Evolutionary conservation across 2,113 vertebrate species (phyloP).

Genomic region (Pagrus major): DNA sequence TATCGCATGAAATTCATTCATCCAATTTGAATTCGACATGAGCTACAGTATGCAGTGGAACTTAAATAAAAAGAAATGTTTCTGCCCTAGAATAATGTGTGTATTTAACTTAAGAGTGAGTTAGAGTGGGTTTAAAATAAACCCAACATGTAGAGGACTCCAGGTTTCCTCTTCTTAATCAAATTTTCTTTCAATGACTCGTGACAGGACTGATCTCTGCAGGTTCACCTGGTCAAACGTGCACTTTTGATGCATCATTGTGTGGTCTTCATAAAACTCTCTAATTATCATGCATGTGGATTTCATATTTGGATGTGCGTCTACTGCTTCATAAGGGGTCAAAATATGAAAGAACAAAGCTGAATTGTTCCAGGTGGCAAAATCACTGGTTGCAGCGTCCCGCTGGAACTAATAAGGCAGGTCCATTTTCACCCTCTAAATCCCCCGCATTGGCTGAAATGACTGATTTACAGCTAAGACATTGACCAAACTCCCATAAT

Average conservation of each 20-base stretch:
- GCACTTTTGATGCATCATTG: constrained; percentile 42
- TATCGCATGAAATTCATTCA: background rate
- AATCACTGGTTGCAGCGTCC: constrained; percentile 79
- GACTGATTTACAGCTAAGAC: constrained; percentile 85
- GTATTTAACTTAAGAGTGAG: constrained; percentile 1
- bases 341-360: constrained; percentile 71
- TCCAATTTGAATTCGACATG: background rate
- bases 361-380: constrained; percentile 86
- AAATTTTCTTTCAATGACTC: constrained; percentile 32
- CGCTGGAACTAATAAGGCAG: constrained; percentile 86
- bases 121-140: constrained; percentile 1
- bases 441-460: constrained; percentile 76
- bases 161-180: constrained; percentile 49
- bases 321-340: constrained; percentile 52
- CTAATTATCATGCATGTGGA: constrained; percentile 71
- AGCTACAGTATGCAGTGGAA: background rate
- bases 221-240: constrained; percentile 19
- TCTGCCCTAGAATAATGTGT: background rate
- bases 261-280: constrained; percentile 60
- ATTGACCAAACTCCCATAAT: constrained; percentile 79
- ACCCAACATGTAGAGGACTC: background rate
- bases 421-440: constrained; percentile 86
- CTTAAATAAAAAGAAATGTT: background rate
- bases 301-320: constrained; percentile 63
- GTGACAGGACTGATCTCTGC: constrained; percentile 30